Conservation (phyloP, 2,797 vertebrate species). For the Enteromius thamalakanensis region DNA sequence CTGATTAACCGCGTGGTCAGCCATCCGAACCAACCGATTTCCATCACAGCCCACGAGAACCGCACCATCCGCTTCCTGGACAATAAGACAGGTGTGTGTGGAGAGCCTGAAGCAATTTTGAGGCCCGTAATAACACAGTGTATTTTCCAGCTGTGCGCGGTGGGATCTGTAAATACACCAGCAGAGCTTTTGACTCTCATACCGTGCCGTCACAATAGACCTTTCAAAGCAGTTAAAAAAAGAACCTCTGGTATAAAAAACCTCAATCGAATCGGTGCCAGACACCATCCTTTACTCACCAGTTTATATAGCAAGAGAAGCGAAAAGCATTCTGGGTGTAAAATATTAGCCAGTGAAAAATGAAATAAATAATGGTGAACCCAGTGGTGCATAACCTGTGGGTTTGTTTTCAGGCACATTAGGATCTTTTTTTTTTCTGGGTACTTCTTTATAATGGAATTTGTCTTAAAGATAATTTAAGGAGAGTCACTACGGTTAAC, state of each 20-base stretch:
- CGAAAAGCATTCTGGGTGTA: neutral
- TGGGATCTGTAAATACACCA: conserved; percentile 36
- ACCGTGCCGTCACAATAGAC: neutral
- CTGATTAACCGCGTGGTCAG: conserved; percentile 90
- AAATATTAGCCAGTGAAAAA: neutral
- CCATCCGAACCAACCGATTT: conserved; percentile 85
- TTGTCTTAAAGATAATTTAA: neutral
- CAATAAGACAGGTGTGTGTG: conserved; percentile 84
- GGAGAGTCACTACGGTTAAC: neutral
- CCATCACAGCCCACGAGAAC: conserved; percentile 90
- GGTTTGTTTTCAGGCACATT: neutral
- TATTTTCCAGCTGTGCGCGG: conserved; percentile 19
- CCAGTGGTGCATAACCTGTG: neutral
- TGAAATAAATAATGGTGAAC: neutral
- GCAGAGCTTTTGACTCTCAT: conserved; percentile 10
- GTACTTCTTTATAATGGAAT: neutral
- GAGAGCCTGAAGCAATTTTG: conserved; percentile 8
- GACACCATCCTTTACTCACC: neutral
- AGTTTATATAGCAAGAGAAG: neutral
- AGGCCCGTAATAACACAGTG: neutral
- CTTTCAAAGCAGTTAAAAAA: neutral
- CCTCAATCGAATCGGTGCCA: neutral
- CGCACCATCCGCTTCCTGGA: conserved; percentile 90
- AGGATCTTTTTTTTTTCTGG: neutral
- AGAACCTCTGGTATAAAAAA: neutral